Evolutionary conservation across 2,113 vertebrate species (phyloP), one percentile per base, ranked within the genome.

Genomic region (Oxygymnocypris stewartii): DNA sequence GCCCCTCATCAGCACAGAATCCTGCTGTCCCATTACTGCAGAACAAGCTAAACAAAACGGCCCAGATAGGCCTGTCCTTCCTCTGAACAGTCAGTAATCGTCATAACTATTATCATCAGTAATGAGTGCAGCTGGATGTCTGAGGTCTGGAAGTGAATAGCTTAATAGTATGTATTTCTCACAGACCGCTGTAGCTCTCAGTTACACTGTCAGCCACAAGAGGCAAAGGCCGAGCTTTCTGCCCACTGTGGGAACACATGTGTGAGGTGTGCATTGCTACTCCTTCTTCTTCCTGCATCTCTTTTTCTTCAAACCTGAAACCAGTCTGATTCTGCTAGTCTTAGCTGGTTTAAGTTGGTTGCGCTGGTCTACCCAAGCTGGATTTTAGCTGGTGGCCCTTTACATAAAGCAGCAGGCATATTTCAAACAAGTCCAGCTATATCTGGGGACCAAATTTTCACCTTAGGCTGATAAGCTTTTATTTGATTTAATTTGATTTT

Each of bases 241-340:
- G 25, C 40, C 49, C 6, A 40, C 86, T 71, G 25, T 88, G 89
- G 89, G 88, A 90, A 84, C 85, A 69, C 44, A 9, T 35, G 44
- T 80, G 85, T 89, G 78, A 42, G 69, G 85, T 86, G 51, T 85
- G 83, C 54, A 20, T 42, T 82, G 79, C 37, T 79, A 23, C 40
- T 47, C 18, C 31, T 20, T 40, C 18, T 6, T 37, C 57, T 40
- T 63, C 31, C 42, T 37, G 25, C 65, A 12, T 57, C 28, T 57
- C 37, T 18, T 44, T 73, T 20, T 59, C 65, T 31, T n/a, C 9
- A 42, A 4, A n/a, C 20, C 69, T 42, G 69, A 12, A 71, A 37
- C 0, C 31, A 37, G 16, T 37, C 67, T 23, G 69, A 20, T 42
- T 73, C 37, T 23, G 37, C 35, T 42, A 2, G 20, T 73, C 69